Base-by-base conservation (phyloP, 2,888 invertebrate species). In the Noctua fimbriata region DNA sequence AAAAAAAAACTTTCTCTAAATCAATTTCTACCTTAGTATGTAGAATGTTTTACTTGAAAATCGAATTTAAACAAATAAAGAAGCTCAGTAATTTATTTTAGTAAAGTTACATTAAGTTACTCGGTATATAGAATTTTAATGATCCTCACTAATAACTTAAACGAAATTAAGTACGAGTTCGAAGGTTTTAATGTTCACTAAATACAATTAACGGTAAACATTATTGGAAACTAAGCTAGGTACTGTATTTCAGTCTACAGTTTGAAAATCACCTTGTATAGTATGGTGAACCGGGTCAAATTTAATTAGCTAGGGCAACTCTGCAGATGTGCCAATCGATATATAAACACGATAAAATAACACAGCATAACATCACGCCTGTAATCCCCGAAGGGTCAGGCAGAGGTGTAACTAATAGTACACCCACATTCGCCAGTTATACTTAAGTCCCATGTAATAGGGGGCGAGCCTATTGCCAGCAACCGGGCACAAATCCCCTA, bases 1-100 rank as follows among this genome's bases (percentile, higher is more conserved):
- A 41, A 74, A 58, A 49, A 41, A 41, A 65, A 36, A 49, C 58
- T 81, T 85, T 82, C 32, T 18, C 36, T 69, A 55, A 52, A 18
- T 52, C 18, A 47, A 52, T 66, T 70, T 76, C 5, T 28, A 21
- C 10, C 24, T 44, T 14, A 44, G 14, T 16, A 28, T 36, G 24
- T 28, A 52, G 32, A 71, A 60, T 67, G 60, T 73, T 63, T 63
- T 52, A 63, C n/a, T 49, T 52, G 32, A 75, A 52, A 18, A 82
- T 75, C 36, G n/a, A 75, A 14, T 79, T 44, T 21, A 18, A 18
- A 41, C 5, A 32, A 24, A 28, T 4, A 44, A 63, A 52, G 14
- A 14, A 2, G 5, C 24, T 18, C 16, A 36, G 36, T 52, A 65
- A 79, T 52, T 44, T 41, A 52, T 36, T 36, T 47, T 16, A 82